Evolutionary conservation across 2,888 invertebrate species (phyloP).

Genomic region (Torymus auratus): DNA sequence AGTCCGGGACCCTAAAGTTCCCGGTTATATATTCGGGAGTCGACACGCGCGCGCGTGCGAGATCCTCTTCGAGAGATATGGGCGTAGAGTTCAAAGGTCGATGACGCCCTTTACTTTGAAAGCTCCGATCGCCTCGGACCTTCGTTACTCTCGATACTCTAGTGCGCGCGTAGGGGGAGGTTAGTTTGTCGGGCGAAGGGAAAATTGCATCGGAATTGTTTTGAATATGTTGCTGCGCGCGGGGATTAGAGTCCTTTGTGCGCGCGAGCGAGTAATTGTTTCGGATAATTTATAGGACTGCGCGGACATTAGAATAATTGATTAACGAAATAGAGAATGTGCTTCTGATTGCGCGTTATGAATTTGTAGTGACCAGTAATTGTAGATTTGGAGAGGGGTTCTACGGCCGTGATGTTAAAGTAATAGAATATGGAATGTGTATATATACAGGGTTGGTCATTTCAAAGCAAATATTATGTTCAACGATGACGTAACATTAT

Average conservation of each 20-base stretch:
- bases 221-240: conserved; percentile 8
- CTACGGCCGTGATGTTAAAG: too few species aligned
- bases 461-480: too few species aligned
- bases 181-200: background rate
- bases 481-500: too few species aligned
- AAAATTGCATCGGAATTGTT: conserved; percentile 51
- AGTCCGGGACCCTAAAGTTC: conserved; percentile 54
- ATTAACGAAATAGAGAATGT: background rate
- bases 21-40: conserved; percentile 33
- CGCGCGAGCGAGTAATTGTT: too few species aligned
- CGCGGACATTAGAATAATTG: background rate
- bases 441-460: too few species aligned
- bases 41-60: conserved; percentile 19
- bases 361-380: background rate
- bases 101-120: background rate
- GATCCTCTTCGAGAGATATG: background rate
- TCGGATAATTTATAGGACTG: background rate
- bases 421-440: too few species aligned
- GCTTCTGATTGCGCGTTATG: background rate
- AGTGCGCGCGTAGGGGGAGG: background rate
- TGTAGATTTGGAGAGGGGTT: too few species aligned
- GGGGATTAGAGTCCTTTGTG: too few species aligned
- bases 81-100: conserved; percentile 18
- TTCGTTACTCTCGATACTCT: conserved; percentile 35
- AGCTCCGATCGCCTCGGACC: conserved; percentile 1